Evolutionary conservation across 2,113 vertebrate species (phyloP).

Genomic region (Lanius ludovicianus): DNA sequence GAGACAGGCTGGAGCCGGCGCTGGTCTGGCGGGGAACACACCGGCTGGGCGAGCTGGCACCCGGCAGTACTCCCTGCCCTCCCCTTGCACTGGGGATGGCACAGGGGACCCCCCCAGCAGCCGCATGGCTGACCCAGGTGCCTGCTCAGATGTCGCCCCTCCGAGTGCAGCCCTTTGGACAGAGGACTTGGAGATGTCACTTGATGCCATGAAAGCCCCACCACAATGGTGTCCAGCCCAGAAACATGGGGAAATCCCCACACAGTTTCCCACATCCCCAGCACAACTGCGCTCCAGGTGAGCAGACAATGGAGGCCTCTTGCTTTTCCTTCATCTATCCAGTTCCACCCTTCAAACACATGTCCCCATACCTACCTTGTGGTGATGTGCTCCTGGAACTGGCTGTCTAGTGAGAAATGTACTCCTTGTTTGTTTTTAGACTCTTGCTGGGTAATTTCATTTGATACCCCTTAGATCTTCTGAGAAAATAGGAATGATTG

Average conservation of each 20-base stretch:
- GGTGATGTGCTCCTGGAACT: background rate
- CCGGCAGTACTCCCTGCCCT: background rate
- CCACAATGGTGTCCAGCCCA: background rate
- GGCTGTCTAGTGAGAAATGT: background rate
- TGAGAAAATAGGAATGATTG: constrained; percentile 28
- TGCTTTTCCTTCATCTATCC: background rate
- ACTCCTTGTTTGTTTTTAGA: constrained; percentile 27
- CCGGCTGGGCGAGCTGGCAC: background rate
- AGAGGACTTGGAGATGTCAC: background rate
- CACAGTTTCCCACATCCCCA: background rate
- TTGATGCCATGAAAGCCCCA: accelerated
- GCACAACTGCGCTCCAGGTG: background rate
- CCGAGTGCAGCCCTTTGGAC: background rate
- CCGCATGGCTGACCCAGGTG: accelerated
- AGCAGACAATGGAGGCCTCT: background rate
- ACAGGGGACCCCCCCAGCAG: background rate
- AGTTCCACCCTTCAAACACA: background rate
- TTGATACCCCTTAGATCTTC: constrained; percentile 31
- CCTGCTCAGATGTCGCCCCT: background rate
- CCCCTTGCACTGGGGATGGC: background rate
- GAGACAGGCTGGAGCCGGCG: constrained; percentile 16
- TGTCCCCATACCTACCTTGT: background rate
- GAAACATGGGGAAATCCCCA: background rate
- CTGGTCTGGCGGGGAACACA: background rate
- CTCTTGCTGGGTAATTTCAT: background rate